Evolutionary conservation across 2,113 vertebrate genomes (phyloP), one percentile per base, ranked within the genome.

Genomic region (Brachyhypopomus occidentalis): DNA sequence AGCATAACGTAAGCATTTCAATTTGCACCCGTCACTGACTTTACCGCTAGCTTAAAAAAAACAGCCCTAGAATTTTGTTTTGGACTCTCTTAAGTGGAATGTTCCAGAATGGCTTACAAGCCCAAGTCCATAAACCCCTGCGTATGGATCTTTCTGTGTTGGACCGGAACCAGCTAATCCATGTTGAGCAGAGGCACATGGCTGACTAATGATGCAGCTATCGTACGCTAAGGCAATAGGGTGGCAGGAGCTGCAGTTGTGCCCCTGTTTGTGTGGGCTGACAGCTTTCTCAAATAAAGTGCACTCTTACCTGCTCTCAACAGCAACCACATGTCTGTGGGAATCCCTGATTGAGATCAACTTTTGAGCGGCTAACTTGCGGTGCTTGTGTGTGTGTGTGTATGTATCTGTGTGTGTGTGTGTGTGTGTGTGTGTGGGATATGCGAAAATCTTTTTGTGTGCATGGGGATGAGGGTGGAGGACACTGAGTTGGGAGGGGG

Each of bases 321-420:
- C 74, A 74, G 14, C 45, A 22, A 56, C 36, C 30, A 22, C 30
- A 22, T 55, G 74, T 70, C 72, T 66, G 70, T 72, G 74, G 78
- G 67, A 77, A 83, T 83, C 83, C 62, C 56, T n/a, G 23, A 77
- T 22, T 83, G 25, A 72, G 79, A 84, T 79, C 73, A 81, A 71
- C 77, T 79, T 77, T 69, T 71, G 86, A 86, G 89, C 89, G 91
- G 90, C 89, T 91, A 89, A 89, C 84, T 64, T 69, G 79, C 30
- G 30, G 30, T 30, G n/a, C n/a, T n/a, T 48, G 62, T 69, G 16
- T 80, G 78, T 34, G n/a, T 30, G 58, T 60, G 58, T 60, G 58
- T 60, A 19, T n/a, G 58, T 45, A 9, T 71, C 45, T 30, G 19
- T 41, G 66, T n/a, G 34, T 12, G 3, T 30, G 30, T 30, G 30